Evolutionary conservation across 1,140 invertebrate genomes (phyloP), one percentile per base, ranked within the genome.

Genomic region (Macrostomum lignano): DNA sequence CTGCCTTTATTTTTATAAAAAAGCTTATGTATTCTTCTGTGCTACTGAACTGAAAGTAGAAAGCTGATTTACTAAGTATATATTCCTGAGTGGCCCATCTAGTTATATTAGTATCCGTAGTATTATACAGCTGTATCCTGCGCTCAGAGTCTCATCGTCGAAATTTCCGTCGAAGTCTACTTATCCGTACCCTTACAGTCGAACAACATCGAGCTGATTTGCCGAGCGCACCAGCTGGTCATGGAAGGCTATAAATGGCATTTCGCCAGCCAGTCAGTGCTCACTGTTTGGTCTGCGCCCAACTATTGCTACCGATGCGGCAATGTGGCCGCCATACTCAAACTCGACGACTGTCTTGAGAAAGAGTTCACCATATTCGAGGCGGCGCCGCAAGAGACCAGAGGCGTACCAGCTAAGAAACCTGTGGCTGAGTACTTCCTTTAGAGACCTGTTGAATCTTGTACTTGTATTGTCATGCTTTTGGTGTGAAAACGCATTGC

Each of bases 251-350:
- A 32, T 53, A 98, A 98, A 55, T 98, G 88, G 88, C 88, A 98
- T 62, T 98, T 98, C 54, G 81, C 88, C 51, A 82, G 88, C 51
- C 81, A 94, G 59, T 91, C 82, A 37, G 88, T 98, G 1, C 64
- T 98, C 7, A 98, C 91, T 1, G 86, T 99, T 2, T 99, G 91
- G 88, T 98, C 91, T 3, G 91, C 91, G 15, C 91, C 91, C 2
- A 99, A 99, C 60, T 99, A 96, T 52, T 96, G 86, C 55, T 96
- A 94, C 58, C 73, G 88, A 55, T 98, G 88, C 63, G 91, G 88
- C 25, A 98, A 98, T 58, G 82, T 94, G 32, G 91, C 91, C 15
- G 86, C 91, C 4, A 94, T 98, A 52, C 61, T 98, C 52, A 84
- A 96, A 68, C 61, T 96, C 36, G 88, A 94, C 47, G 82, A 93